Conservation (phyloP, 1,140 invertebrate species). For the Drosophila kepulauana region DNA sequence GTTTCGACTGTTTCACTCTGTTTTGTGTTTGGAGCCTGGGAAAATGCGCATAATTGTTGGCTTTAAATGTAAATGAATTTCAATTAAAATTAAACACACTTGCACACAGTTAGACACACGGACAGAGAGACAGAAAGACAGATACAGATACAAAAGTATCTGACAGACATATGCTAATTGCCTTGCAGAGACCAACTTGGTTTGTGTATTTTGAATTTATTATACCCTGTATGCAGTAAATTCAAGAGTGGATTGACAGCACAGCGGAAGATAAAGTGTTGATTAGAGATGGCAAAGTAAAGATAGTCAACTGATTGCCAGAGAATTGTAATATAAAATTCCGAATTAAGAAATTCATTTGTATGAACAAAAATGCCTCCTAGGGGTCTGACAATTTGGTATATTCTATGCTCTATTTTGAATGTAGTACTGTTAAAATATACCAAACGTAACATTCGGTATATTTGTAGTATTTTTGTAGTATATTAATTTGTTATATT, state of each 20-base stretch:
- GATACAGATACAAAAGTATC: conserved; percentile 31
- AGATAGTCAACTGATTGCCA: no score
- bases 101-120: conserved; percentile 21
- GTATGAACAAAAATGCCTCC: no score
- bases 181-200: conserved; percentile 10
- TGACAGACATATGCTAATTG: conserved; percentile 53
- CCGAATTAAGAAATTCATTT: no score
- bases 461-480: no score
- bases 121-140: conserved; percentile 24
- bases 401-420: no score
- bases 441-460: no score
- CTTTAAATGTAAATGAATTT: conserved; percentile 79
- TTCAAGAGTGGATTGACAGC: not conserved
- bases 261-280: not conserved
- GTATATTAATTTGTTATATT: no score
- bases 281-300: no score
- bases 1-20: conserved; percentile 33
- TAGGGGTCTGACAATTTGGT: no score
- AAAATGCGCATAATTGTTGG: conserved; percentile 75
- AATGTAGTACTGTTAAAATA: no score
- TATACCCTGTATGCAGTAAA: conserved; percentile 15
- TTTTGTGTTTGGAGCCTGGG: conserved; percentile 46
- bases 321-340: no score
- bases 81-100: conserved; percentile 69
- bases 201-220: conserved; percentile 17